Evolutionary conservation across 2,797 vertebrate genomes (phyloP).

Genomic region (Balearica regulorum): DNA sequence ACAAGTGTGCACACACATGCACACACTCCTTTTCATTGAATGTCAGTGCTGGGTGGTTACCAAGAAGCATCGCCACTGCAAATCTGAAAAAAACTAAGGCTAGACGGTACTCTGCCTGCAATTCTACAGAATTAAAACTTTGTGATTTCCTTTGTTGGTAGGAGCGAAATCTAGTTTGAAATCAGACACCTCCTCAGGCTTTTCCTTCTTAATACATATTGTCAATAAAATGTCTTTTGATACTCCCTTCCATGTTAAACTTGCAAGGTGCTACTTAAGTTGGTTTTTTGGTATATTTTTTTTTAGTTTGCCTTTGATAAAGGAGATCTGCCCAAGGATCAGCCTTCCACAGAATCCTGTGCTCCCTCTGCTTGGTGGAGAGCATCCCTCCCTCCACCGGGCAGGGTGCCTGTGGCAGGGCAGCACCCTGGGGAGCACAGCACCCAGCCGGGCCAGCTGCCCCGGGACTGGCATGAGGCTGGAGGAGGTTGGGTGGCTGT

Average conservation of each 20-base stretch:
- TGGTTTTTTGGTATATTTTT: not conserved
- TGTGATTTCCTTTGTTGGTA: not conserved
- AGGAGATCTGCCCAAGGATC: not conserved
- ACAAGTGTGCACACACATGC: accelerated
- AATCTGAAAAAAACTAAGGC: accelerated
- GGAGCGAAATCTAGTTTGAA: not conserved
- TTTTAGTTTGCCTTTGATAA: not conserved
- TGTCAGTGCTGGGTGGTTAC: not conserved
- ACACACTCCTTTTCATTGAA: not conserved
- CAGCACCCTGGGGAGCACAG: not conserved
- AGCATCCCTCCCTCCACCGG: accelerated
- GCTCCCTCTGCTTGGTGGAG: not conserved
- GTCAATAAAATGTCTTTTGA: not conserved
- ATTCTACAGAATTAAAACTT: not conserved
- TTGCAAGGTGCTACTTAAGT: not conserved
- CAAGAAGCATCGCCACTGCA: not conserved
- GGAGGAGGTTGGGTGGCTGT: not conserved
- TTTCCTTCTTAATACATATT: not conserved
- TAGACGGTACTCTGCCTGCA: not conserved
- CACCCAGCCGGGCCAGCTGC: accelerated
- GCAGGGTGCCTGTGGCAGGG: not conserved
- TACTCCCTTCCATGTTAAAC: not conserved
- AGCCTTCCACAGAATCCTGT: not conserved
- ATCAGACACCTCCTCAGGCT: not conserved
- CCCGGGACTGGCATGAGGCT: not conserved